Evolutionary conservation across 1,140 invertebrate genomes (phyloP), one percentile per base, ranked within the genome.

Genomic region (Platyura marginata): DNA sequence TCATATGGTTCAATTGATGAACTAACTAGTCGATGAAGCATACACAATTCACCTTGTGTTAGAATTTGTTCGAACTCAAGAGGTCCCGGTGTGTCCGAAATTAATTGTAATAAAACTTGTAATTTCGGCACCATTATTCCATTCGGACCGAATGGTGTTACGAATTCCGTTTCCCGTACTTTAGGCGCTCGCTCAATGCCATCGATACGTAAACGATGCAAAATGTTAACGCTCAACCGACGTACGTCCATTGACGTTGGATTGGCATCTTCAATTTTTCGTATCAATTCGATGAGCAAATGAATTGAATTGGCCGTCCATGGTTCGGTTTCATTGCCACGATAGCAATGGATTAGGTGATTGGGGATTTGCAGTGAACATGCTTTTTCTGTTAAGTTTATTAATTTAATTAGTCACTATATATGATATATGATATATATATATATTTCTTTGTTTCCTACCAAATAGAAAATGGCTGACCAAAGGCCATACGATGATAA

Each of bases 21-120:
- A 34, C 73, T 76, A n/a, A 75, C 47, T 45, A 74, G 61, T 42
- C 54, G 61, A 50, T 77, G 75, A 2, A 77, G 50, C 13, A 67
- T 55, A 54, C 75, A 77, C 34, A 69, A 64, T 55, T 76, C 73
- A 19, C 52, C 40, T 11, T 51, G 42, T 2, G 57, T 59, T 3
- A 76, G 52, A 32, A 53, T 50, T 21, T 70, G 62, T 19, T 59
- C 51, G 3, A 66, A 57, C 44, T 68, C 54, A 19, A 61, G 29
- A 47, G 67, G 61, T 21, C 64, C 68, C 8, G 73, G 68, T 41
- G 74, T 52, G 21, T 44, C 20, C 13, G 43, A 44, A 41, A 79
- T 64, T 43, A 68, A 51, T 48, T 75, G 67, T 49, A 75, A 64
- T 2, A 77, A 52, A 2, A 78, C 53, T 51, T 66, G 67, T 46